These are phyloP conservation scores for Sinocyclocheilus grahami DNA, from an alignment of 2,113 vertebrate species.

Conservation along the genomic window DNA sequence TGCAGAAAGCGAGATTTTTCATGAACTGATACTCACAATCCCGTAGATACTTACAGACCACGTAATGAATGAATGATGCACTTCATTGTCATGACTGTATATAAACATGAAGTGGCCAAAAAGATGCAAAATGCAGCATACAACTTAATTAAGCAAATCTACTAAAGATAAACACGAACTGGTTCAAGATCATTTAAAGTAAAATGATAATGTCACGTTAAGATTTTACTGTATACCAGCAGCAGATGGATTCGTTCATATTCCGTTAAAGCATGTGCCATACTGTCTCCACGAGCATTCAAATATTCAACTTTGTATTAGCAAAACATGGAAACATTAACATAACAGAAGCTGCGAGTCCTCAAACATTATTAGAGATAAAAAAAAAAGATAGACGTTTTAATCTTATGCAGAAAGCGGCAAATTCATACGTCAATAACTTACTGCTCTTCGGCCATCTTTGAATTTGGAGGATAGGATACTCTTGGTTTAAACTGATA, in stretches of 20 bases:
- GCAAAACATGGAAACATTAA: background rate
- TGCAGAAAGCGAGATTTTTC: too few species aligned
- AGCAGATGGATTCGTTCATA: background rate
- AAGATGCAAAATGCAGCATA: background rate
- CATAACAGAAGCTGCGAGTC: background rate
- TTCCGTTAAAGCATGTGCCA: background rate
- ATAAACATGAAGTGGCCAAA: background rate
- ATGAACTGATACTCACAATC: background rate
- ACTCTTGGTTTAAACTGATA: background rate
- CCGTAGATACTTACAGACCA: background rate
- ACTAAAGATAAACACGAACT: background rate
- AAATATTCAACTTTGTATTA: background rate
- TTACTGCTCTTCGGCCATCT: constrained; percentile 46
- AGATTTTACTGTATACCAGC: background rate
- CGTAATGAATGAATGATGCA: background rate
- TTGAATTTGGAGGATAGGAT: constrained; percentile 26
- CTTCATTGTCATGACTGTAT: background rate
- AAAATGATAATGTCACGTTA: background rate
- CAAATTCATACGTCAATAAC: constrained; percentile 1
- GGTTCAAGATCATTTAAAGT: background rate
- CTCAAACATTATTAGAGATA: background rate
- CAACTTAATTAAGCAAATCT: background rate
- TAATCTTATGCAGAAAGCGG: background rate
- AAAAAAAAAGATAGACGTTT: background rate
- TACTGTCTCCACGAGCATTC: too few species aligned